Base-by-base conservation (phyloP, 2,113 vertebrate species). In the Tichodroma muraria region DNA sequence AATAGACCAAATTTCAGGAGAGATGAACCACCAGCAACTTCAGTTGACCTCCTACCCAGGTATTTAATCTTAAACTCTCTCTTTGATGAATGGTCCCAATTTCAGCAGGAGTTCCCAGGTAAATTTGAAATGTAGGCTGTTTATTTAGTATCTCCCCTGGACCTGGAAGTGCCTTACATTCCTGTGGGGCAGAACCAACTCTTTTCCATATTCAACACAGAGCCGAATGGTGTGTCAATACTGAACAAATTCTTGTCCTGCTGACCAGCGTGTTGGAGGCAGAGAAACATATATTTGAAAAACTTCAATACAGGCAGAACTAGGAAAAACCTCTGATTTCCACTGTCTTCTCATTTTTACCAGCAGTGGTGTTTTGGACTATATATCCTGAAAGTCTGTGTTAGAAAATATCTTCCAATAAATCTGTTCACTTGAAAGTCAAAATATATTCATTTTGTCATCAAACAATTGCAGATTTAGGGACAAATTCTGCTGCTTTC, bases 131-230 rank as follows among this genome's bases (percentile, higher is more conserved):
- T 60, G 49, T 47, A 66, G 56, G 10, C 33, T 94, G 56, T 88
- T 95, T 88, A 19, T 68, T 87, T 79, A 85, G 70, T 68, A 88
- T 52, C 79, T 85, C 19, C 35, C 21, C 61, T 85, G 65, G 80
- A 85, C 78, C 79, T 89, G 81, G 78, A 95, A 91, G 81, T 85
- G 79, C 75, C 82, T 91, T 88, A 68, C 81, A 79, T 95, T 89
- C 87, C 85, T 84, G 65, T 91, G 80, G 77, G 15, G 5, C 15
- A 4, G 80, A 75, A 77, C 9, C 59, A 80, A 6, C 38, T 33
- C 61, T 72, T 72, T 90, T 80, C 78, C 31, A 2, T 79, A 40
- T 68, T 91, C 5, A 3, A 60, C 4, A 0, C 6, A 35, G 38
- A 37, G 20, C 22, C 0, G 0, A 76, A 60, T 4, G 12, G 14